phyloP scores from a whole-genome alignment of 1,140 invertebrate genomes.

The Calycopis cecrops region DNA sequence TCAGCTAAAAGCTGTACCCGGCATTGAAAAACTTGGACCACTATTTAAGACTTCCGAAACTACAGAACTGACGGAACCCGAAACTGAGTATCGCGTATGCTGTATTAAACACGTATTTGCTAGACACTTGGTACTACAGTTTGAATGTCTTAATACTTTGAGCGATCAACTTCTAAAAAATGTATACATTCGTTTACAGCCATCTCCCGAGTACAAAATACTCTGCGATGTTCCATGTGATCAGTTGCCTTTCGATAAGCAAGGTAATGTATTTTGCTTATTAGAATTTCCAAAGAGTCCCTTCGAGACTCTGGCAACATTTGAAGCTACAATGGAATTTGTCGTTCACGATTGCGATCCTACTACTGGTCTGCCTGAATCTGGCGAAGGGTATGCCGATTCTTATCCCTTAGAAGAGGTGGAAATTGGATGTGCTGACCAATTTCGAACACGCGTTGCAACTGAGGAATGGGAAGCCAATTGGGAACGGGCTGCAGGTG shows the following conservation, averaged over 20 bases:
- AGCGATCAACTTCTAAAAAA: slow-evolving; percentile 96
- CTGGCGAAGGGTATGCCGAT: slow-evolving; percentile 82
- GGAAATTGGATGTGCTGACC: slow-evolving; percentile 81
- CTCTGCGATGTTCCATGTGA: slow-evolving; percentile 83
- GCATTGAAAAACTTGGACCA: slow-evolving; percentile 81
- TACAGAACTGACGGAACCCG: slow-evolving; percentile 95
- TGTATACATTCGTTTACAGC: slow-evolving; percentile 91
- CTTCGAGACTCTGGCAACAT: slow-evolving; percentile 82
- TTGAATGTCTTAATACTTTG: slow-evolving; percentile 96
- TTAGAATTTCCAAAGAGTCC: slow-evolving; percentile 88
- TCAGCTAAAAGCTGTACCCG: slow-evolving; percentile 84
- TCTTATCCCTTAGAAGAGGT: slow-evolving; percentile 92
- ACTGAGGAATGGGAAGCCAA: slow-evolving; percentile 45
- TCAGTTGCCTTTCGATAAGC: slow-evolving; percentile 89
- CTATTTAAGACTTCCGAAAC: slow-evolving; percentile 94
- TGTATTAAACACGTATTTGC: slow-evolving; percentile 96
- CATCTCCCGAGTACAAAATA: slow-evolving; percentile 85
- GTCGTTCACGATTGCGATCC: slow-evolving; percentile 97
- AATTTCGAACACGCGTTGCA: slow-evolving; percentile 76
- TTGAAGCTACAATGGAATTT: slow-evolving; percentile 94
- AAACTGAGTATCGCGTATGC: slow-evolving; percentile 97
- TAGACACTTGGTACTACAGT: slow-evolving; percentile 91
- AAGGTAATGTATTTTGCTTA: slow-evolving; percentile 89
- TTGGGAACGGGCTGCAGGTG: slow-evolving; percentile 39
- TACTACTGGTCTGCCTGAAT: slow-evolving; percentile 86